phyloP scores from a whole-genome alignment of 2,113 vertebrate species.

The Sapajus apella region DNA sequence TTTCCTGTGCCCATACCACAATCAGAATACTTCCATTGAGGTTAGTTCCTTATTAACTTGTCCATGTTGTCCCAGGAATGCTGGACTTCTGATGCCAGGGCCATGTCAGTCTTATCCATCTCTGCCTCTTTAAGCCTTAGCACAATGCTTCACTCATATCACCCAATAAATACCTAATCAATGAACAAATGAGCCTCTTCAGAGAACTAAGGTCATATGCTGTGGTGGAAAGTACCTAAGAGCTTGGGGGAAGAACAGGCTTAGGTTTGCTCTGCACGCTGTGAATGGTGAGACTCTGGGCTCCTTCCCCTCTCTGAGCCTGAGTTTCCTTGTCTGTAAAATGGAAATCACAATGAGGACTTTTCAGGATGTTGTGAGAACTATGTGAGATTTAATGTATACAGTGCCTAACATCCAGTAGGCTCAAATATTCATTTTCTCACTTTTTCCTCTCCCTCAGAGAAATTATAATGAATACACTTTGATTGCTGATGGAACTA shows the following conservation, averaged over 20 bases:
- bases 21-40: background rate
- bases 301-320: background rate
- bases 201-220: background rate
- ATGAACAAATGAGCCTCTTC: background rate
- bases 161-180: background rate
- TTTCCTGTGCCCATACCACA: background rate
- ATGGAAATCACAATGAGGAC: background rate
- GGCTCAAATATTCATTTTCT: background rate
- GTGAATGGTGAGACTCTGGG: background rate
- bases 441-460: background rate
- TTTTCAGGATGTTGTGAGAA: background rate
- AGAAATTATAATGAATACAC: background rate
- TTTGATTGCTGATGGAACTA: background rate
- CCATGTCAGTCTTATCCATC: background rate
- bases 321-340: background rate
- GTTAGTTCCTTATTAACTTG: background rate
- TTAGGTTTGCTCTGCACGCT: background rate
- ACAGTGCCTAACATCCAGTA: background rate
- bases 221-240: background rate
- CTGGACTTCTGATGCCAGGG: background rate
- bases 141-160: background rate
- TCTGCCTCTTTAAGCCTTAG: background rate
- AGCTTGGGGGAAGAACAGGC: background rate
- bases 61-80: background rate
- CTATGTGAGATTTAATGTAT: background rate